These are phyloP conservation scores for Pegea sp. DNA, from an alignment of 23 tunicate genomes.

Conservation along the genomic window DNA sequence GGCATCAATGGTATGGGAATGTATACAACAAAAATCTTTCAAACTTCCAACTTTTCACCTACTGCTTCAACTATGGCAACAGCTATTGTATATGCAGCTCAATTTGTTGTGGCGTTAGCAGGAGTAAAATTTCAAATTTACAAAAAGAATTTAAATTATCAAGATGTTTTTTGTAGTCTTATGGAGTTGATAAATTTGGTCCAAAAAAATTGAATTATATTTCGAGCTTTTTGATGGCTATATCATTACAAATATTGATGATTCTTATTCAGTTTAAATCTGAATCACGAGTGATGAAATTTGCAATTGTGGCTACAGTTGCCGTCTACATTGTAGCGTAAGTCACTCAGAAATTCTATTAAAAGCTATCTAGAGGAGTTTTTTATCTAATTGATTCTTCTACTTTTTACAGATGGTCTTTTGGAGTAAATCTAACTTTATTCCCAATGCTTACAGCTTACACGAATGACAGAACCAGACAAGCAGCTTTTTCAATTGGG, in stretches of 20 bases:
- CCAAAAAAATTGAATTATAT: conserved; percentile 28
- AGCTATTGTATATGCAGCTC: conserved; percentile 55
- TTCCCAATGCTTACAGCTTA: conserved; percentile 70
- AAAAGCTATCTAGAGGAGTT: not conserved
- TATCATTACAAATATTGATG: conserved; percentile 32
- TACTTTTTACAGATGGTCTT: conserved; percentile 56
- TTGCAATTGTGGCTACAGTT: conserved; percentile 56
- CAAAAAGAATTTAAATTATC: not conserved
- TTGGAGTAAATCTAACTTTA: conserved; percentile 54
- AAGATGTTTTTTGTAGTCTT: conserved; percentile 19
- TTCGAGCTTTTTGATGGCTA: conserved; percentile 42
- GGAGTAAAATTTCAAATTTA: conserved; percentile 30
- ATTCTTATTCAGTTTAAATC: conserved; percentile 4
- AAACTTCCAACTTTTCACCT: conserved; percentile 14
- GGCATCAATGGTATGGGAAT: conserved; percentile 73
- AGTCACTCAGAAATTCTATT: conserved; percentile 7
- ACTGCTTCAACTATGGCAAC: conserved; percentile 39
- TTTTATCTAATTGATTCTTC: not conserved
- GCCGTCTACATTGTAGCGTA: conserved; percentile 48
- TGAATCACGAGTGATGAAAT: conserved; percentile 8
- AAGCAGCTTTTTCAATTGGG: conserved; percentile 37
- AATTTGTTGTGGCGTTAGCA: conserved; percentile 40
- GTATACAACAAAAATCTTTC: conserved; percentile 48
- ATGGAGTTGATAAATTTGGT: conserved; percentile 49
- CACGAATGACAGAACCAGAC: conserved; percentile 54